Base-by-base conservation (phyloP, 2,113 vertebrate genomes). In the Lepisosteus oculatus region DNA sequence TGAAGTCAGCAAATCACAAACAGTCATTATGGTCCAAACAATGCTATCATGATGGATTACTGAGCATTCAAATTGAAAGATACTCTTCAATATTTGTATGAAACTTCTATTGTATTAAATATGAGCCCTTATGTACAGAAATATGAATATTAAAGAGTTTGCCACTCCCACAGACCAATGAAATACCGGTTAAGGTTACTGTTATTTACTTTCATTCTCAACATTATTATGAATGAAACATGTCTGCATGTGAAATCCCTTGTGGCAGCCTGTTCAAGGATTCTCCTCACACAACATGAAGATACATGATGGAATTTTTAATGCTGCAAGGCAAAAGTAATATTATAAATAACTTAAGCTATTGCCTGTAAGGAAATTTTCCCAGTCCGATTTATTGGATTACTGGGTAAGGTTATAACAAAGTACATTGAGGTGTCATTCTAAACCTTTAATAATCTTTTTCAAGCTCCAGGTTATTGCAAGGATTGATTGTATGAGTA, bases 61-160 rank as follows among this genome's bases (percentile, higher is more conserved):
- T 66, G 66, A 56, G 62, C 51, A 59, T 45, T 45, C 29, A 51
- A 15, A 71, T 61, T 54, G 13, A 42, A 12, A 5, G 59, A 59
- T 75, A 65, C 65, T 47, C 63, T 70, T 66, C 17, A 69, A 66
- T 67, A 65, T 56, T 43, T 13, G 43, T 29, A 29, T 29, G 17
- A 29, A 29, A 29, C 1, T 29, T 29, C 17, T 29, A 29, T 29
- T 29, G 17, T 62, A 70, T 51, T 71, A 66, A 68, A 69, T 68
- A 51, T 59, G 8, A 77, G 61, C 51, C 55, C 64, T 75, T 42
- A 77, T 64, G 65, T 64, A 45, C 51, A 66, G 62, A 44, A 72
- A 42, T 66, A 79, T 70, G 61, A 77, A 67, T 72, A 80, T 66
- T 69, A 65, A 78, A 69, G 69, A 71, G 17, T 51, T 13, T 14